Percentiles rank a stretch among this genome's conserved stretches.
These are phyloP conservation scores for Habroteleia sp. DNA, from an alignment of 2,888 invertebrate species.

Conservation along the genomic window DNA sequence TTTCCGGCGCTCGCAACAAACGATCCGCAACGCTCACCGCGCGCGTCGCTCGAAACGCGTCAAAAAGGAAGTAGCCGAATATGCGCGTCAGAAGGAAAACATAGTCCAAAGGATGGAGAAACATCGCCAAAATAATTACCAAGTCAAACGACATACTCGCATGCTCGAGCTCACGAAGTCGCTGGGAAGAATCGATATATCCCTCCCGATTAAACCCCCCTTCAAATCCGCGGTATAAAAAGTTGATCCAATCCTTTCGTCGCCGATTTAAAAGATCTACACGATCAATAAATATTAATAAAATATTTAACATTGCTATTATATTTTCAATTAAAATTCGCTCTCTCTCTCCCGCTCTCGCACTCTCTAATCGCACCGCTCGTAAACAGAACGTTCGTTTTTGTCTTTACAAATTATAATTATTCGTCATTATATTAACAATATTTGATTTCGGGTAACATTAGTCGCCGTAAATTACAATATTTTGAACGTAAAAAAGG, in stretches of 20 bases:
- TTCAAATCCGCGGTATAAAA: conserved; percentile 10
- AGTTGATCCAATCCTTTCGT: conserved; percentile 16
- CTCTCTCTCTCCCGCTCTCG: conserved; percentile 71
- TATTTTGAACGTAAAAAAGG: conserved; percentile 66
- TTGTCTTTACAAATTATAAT: conserved; percentile 77
- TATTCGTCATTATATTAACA: conserved; percentile 79
- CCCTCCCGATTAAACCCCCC: neutral
- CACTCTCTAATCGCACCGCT: conserved; percentile 63
- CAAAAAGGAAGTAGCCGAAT: conserved; percentile 48
- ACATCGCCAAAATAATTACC: conserved; percentile 27
- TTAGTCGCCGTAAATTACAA: conserved; percentile 71
- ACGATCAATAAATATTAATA: conserved; percentile 79
- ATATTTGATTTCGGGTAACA: conserved; percentile 75
- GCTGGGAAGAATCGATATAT: neutral
- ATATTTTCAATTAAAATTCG: conserved; percentile 76
- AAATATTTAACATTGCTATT: conserved; percentile 80
- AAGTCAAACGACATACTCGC: conserved; percentile 33
- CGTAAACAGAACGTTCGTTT: conserved; percentile 42
- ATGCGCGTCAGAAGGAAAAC: conserved; percentile 37
- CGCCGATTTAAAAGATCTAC: conserved; percentile 48
- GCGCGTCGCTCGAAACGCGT: conserved; percentile 37
- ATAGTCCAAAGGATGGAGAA: conserved; percentile 26
- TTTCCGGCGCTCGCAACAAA: too few relatives aligned
- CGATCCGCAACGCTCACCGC: too few relatives aligned
- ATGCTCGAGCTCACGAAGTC: conserved; percentile 23